phyloP scores from a whole-genome alignment of 2,888 invertebrate species.

The Scaptomyza tumidula region DNA sequence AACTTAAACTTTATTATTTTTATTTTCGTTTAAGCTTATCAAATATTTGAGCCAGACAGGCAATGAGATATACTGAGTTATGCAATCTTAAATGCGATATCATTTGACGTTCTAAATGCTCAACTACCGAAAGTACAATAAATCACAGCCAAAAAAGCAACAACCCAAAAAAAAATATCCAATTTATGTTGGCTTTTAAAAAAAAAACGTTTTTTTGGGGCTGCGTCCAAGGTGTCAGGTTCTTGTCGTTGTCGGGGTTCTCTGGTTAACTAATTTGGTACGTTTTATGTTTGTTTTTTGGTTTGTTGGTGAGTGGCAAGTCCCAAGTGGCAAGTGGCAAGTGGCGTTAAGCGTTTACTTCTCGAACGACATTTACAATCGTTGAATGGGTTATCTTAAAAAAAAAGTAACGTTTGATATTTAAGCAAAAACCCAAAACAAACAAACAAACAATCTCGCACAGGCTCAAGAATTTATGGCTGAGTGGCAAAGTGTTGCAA shows the following conservation, averaged over 20 bases:
- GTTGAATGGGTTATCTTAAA: slow-evolving; percentile 24
- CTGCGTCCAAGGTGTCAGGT: slow-evolving; percentile 27
- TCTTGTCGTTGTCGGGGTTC: slow-evolving; percentile 18
- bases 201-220: background rate
- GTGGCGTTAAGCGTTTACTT: background rate
- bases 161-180: background rate
- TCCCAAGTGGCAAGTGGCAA: background rate
- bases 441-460: slow-evolving; percentile 11
- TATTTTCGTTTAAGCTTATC: slow-evolving; percentile 14
- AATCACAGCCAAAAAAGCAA: slow-evolving; percentile 12
- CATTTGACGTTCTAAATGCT: slow-evolving; percentile 25
- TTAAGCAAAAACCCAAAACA: slow-evolving; percentile 34
- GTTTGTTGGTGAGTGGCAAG: background rate
- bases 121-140: slow-evolving; percentile 9
- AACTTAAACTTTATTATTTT: no score
- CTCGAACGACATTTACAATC: slow-evolving; percentile 41
- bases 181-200: slow-evolving; percentile 17
- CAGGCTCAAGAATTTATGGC: slow-evolving; percentile 69
- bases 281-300: slow-evolving; percentile 1
- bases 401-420: slow-evolving; percentile 49
- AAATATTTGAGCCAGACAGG: background rate
- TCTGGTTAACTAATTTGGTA: slow-evolving; percentile 5
- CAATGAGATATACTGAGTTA: background rate
- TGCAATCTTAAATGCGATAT: slow-evolving; percentile 21
- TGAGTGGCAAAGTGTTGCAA: slow-evolving; percentile 17